These are phyloP conservation scores for Melanophora roralis DNA, from an alignment of 2,888 invertebrate genomes.

Conservation along the genomic window DNA sequence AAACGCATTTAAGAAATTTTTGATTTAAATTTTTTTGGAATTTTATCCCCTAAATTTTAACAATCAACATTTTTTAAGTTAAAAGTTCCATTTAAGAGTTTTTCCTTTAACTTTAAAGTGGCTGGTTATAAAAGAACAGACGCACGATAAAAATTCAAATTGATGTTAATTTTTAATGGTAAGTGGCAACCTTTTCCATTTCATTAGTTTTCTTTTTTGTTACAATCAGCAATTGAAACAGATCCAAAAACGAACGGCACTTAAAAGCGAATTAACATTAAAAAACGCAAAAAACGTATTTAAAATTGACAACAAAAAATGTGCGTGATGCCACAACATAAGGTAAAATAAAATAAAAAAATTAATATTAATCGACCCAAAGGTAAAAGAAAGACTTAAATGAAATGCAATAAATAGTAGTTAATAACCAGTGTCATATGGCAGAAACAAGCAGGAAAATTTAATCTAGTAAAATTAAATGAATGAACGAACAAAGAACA, in stretches of 20 bases:
- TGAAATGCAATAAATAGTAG: constrained; percentile 24
- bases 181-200: constrained; percentile 42
- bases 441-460: constrained; percentile 30
- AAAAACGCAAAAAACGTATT: constrained; percentile 33
- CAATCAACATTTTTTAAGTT: too few species aligned
- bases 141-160: too few species aligned
- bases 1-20: too few species aligned
- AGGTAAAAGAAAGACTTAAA: constrained; percentile 13
- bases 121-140: too few species aligned
- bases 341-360: constrained; percentile 65
- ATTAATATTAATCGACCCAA: constrained; percentile 59
- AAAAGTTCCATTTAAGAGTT: too few species aligned
- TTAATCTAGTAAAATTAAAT: constrained; percentile 36
- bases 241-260: constrained; percentile 47
- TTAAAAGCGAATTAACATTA: constrained; percentile 72
- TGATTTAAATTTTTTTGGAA: too few species aligned
- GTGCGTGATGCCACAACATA: constrained; percentile 75
- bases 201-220: constrained; percentile 35
- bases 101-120: too few species aligned
- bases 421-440: constrained; percentile 69
- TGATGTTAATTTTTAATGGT: too few species aligned
- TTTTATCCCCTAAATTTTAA: too few species aligned
- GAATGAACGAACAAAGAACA: constrained; percentile 47
- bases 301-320: constrained; percentile 14
- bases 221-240: not conserved